Conservation (phyloP, 2,888 invertebrate species). For the Microctonus hyperodae region DNA sequence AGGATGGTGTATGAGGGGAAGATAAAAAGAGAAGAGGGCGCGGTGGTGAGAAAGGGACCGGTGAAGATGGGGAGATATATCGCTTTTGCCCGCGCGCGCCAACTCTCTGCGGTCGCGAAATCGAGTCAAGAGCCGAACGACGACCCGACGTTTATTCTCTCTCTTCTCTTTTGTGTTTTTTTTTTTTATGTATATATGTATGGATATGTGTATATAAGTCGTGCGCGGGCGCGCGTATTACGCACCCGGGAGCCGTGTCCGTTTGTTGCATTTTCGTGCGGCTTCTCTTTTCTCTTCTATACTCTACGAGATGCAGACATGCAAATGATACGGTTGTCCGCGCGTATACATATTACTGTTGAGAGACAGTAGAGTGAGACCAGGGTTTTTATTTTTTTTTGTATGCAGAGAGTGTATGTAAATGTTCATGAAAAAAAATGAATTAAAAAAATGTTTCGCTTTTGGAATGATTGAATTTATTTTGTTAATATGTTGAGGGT, state of each 20-base stretch:
- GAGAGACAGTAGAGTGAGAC: neutral
- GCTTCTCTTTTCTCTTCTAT: conserved; percentile 45
- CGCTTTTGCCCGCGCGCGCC: conserved; percentile 42
- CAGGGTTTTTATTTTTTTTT: neutral
- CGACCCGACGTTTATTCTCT: conserved; percentile 22
- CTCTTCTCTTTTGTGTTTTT: neutral
- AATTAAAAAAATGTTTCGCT: too few relatives aligned
- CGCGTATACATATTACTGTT: neutral
- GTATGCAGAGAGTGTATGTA: too few relatives aligned
- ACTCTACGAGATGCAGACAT: conserved; percentile 28
- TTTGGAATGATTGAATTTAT: neutral
- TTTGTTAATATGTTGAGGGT: neutral
- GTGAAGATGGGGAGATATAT: conserved; percentile 54
- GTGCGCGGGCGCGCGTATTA: conserved; percentile 43
- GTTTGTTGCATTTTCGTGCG: conserved; percentile 16
- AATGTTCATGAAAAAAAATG: too few relatives aligned
- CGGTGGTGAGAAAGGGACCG: conserved; percentile 39
- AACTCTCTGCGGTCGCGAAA: conserved; percentile 53
- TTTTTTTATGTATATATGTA: neutral
- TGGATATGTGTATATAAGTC: neutral
- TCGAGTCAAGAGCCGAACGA: conserved; percentile 54
- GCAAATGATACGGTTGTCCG: conserved; percentile 27
- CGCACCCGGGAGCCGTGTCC: conserved; percentile 55
- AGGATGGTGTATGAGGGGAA: conserved; percentile 35
- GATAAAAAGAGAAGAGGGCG: conserved; percentile 36